Evolutionary conservation across 2,113 vertebrate species (phyloP).

Genomic region (Chlorodrepanis virens): DNA sequence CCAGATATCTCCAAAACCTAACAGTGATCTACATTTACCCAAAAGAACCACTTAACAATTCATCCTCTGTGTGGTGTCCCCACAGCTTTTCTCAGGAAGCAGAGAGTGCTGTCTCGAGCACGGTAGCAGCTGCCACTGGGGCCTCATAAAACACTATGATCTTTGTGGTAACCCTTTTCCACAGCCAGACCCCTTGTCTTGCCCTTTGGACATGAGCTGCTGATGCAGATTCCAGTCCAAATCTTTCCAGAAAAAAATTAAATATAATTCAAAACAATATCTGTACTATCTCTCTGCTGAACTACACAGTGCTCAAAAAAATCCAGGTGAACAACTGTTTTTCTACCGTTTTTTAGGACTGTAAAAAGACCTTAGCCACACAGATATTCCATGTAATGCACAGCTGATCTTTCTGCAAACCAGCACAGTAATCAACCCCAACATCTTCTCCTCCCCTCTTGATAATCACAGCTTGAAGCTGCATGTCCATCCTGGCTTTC

Average conservation of each 20-base stretch:
- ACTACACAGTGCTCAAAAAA: background rate
- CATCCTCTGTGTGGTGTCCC: background rate
- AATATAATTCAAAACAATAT: background rate
- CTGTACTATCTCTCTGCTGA: background rate
- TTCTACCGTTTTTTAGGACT: background rate
- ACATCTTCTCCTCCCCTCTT: background rate
- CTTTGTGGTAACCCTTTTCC: background rate
- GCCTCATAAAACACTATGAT: background rate
- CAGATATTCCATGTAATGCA: background rate
- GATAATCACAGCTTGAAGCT: background rate
- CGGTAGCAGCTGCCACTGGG: background rate
- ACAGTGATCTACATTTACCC: background rate
- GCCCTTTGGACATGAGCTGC: background rate
- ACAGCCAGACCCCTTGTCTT: background rate
- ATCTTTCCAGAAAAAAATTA: background rate
- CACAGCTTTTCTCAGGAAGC: background rate
- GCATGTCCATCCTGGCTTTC: background rate
- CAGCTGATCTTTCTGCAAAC: background rate
- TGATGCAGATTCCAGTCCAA: background rate
- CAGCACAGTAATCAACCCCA: background rate
- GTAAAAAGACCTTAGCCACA: background rate
- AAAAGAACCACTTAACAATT: background rate
- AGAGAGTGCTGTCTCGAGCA: background rate
- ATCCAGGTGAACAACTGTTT: background rate
- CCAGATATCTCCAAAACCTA: background rate